phyloP scores from a whole-genome alignment of 2,797 vertebrate species.

The Ctenopoma kingsleyae region DNA sequence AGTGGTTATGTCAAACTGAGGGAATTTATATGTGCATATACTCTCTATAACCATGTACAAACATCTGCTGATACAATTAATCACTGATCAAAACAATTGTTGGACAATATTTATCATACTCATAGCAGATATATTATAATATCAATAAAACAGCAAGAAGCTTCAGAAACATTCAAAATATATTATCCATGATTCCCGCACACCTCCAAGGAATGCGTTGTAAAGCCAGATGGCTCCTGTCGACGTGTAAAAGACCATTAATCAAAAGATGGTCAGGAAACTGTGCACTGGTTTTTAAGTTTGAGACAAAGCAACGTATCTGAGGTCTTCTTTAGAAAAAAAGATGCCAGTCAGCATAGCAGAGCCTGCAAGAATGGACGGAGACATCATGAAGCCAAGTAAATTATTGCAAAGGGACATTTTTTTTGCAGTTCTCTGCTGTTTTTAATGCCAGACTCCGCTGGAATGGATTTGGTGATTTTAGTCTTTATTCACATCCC shows the following conservation, averaged over 20 bases:
- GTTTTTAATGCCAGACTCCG: conserved; percentile 66
- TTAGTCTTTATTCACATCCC: conserved; percentile 70
- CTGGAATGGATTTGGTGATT: conserved; percentile 60
- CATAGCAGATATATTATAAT: conserved; percentile 82
- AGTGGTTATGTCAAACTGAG: conserved; percentile 58
- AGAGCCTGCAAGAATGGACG: conserved; percentile 64
- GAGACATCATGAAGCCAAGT: conserved; percentile 75
- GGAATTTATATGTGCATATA: conserved; percentile 75
- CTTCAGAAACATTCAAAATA: conserved; percentile 84
- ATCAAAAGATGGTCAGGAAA: conserved; percentile 70
- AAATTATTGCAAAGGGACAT: conserved; percentile 84
- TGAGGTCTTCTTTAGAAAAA: conserved; percentile 70
- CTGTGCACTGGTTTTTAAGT: conserved; percentile 66
- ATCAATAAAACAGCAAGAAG: conserved; percentile 84
- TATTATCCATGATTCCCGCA: conserved; percentile 74
- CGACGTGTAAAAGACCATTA: conserved; percentile 69
- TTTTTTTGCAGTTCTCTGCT: conserved; percentile 66
- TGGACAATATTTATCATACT: conserved; percentile 83
- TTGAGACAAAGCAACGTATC: conserved; percentile 73
- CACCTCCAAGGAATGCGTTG: conserved; percentile 65
- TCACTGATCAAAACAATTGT: conserved; percentile 83
- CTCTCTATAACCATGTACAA: conserved; percentile 79
- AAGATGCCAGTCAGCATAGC: conserved; percentile 70
- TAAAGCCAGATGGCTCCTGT: conserved; percentile 63
- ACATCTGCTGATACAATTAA: conserved; percentile 83